These are phyloP conservation scores for Hydrochoerus hydrochaeris DNA, from an alignment of 2,113 vertebrate genomes.

Conservation along the genomic window DNA sequence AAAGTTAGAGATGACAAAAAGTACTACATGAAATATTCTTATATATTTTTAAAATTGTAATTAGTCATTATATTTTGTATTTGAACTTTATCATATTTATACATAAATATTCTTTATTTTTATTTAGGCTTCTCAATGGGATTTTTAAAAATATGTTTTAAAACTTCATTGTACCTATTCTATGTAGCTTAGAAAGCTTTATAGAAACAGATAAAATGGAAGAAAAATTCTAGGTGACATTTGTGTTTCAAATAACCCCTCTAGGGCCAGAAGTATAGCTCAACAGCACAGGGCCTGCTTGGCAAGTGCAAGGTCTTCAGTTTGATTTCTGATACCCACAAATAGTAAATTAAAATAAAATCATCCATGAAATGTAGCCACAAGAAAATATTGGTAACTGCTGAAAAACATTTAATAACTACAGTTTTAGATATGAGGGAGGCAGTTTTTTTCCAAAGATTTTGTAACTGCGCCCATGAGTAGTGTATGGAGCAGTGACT, in stretches of 20 bases:
- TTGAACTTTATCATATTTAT: background rate
- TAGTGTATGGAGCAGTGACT: background rate
- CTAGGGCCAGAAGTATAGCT: background rate
- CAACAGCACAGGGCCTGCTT: no score
- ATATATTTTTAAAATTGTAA: background rate
- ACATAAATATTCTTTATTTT: background rate
- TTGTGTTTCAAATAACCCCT: background rate
- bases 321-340: no score
- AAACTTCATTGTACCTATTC: background rate
- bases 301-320: no score
- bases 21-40: background rate
- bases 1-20: background rate
- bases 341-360: background rate
- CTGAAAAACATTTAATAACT: background rate
- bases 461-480: background rate
- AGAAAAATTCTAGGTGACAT: background rate
- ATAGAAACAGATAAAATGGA: background rate
- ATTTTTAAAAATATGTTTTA: background rate
- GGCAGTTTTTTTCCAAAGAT: background rate
- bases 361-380: background rate
- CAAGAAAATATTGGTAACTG: background rate
- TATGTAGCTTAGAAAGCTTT: background rate
- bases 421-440: background rate
- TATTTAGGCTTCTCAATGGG: background rate
- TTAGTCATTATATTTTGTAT: background rate